A percentile compares a stretch with the other conserved stretches of the same genome.
Evolutionary conservation across 2,797 vertebrate genomes (phyloP).

Genomic region (Phyllotis vaccarum): DNA sequence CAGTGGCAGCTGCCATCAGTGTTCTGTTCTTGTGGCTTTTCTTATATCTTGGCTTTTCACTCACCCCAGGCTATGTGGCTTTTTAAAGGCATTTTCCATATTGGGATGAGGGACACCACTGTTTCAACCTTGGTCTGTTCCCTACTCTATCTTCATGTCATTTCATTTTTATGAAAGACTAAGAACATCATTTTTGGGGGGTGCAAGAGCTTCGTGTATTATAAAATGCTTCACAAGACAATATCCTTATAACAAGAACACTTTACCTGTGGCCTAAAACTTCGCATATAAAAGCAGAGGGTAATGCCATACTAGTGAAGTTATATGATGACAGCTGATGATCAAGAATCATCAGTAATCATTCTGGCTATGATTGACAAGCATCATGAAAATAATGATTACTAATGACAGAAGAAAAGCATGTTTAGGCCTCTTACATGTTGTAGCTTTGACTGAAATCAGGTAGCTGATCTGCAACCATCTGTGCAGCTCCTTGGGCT

Average conservation of each 20-base stretch:
- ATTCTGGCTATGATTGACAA: background rate
- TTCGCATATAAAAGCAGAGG: background rate
- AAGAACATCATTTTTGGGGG: background rate
- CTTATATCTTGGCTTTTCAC: background rate
- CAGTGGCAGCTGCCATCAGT: background rate
- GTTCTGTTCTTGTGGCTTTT: background rate
- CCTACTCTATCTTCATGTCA: background rate
- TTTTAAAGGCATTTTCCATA: background rate
- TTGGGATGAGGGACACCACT: background rate
- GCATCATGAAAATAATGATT: background rate
- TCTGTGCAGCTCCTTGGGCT: background rate
- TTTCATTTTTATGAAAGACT: background rate
- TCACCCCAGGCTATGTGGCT: background rate
- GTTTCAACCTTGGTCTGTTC: background rate
- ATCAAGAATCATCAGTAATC: background rate
- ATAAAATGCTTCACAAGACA: background rate
- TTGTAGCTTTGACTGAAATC: constrained; percentile 10
- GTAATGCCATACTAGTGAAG: background rate
- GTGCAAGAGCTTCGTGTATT: background rate
- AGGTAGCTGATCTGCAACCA: background rate
- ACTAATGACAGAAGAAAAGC: background rate
- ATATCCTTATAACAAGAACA: background rate
- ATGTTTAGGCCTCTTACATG: background rate
- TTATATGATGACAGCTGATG: background rate
- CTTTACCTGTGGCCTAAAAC: background rate